phyloP scores from a whole-genome alignment of 2,888 invertebrate genomes.

The Disparrhopalites patrizii region DNA sequence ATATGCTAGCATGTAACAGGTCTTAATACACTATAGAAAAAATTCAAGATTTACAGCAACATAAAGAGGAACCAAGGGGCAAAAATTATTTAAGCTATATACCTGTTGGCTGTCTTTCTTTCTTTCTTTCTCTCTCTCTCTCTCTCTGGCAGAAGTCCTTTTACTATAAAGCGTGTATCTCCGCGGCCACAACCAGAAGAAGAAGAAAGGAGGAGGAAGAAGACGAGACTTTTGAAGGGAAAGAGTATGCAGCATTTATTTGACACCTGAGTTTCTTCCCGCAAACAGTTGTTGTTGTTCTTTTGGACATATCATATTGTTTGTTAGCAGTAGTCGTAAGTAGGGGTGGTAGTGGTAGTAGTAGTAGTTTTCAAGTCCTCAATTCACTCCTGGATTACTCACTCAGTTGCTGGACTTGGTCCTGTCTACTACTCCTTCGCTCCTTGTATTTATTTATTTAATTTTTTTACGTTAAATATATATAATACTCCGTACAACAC shows the following conservation, averaged over 20 bases:
- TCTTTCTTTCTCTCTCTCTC: too few species aligned
- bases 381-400: background rate
- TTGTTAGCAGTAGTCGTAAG: too few species aligned
- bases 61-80: conserved; percentile 20
- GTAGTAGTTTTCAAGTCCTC: too few species aligned
- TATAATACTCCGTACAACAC: too few species aligned
- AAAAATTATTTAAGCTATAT: conserved; percentile 24
- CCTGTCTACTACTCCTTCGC: background rate
- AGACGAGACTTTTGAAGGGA: conserved; percentile 17
- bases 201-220: too few species aligned
- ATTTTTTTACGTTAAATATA: too few species aligned
- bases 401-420: conserved; percentile 12
- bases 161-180: too few species aligned
- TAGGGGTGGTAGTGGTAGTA: too few species aligned
- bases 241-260: conserved; percentile 22
- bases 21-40: conserved; percentile 1
- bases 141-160: too few species aligned
- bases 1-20: too few species aligned
- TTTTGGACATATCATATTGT: conserved; percentile 19
- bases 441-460: too few species aligned
- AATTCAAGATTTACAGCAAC: background rate
- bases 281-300: conserved; percentile 27
- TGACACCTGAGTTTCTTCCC: conserved; percentile 31
- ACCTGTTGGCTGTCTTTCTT: conserved; percentile 17
- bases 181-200: too few species aligned